A percentile compares a stretch with the other conserved stretches of the same genome.
Evolutionary conservation across 2,888 invertebrate species (phyloP).

Genomic region (Nyleta sp.): DNA sequence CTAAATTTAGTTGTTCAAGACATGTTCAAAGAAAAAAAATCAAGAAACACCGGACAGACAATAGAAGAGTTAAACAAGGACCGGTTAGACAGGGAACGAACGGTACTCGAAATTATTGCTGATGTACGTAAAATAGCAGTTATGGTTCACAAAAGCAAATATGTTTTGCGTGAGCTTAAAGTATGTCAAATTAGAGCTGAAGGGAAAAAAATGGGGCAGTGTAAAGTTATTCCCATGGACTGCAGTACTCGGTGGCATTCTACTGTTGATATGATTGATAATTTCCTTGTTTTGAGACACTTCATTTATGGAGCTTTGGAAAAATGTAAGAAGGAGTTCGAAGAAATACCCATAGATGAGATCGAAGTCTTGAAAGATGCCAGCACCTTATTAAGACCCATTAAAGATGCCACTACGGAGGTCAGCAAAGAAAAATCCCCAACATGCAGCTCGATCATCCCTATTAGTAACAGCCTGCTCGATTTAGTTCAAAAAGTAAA

Average conservation of each 20-base stretch:
- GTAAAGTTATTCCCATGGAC: neutral
- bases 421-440: neutral
- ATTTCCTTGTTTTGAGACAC: constrained; percentile 1
- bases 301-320: neutral
- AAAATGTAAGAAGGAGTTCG: neutral
- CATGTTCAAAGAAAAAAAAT: neutral
- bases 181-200: neutral
- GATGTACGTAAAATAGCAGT: neutral
- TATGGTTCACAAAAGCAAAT: constrained; percentile 4
- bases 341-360: neutral
- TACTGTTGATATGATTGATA: neutral
- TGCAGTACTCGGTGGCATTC: constrained; percentile 8
- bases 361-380: neutral
- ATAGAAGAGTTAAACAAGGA: too few relatives aligned
- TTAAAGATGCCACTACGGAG: neutral
- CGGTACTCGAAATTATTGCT: neutral
- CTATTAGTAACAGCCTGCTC: neutral
- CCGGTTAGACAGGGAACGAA: neutral
- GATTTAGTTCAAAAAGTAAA: neutral
- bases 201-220: constrained; percentile 2
- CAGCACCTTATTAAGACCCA: neutral
- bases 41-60: neutral
- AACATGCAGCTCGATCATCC: neutral
- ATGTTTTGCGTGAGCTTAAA: neutral
- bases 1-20: constrained; percentile 2